Evolutionary conservation across 1,140 invertebrate genomes (phyloP), one percentile per base, ranked within the genome.

Genomic region (Microplitis mediator): DNA sequence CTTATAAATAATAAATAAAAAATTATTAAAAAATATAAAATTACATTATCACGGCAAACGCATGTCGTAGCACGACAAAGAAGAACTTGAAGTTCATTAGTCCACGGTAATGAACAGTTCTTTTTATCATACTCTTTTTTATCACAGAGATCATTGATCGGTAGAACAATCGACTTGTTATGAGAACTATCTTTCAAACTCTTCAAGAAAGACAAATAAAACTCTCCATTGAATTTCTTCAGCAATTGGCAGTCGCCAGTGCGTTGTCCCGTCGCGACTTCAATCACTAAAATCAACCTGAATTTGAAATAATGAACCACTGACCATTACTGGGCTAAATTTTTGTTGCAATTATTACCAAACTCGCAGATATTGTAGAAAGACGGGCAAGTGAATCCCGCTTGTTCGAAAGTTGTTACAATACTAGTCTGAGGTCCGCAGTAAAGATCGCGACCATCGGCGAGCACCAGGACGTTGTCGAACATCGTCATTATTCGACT

Each of bases 401-500:
- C 88, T 16, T 82, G 78, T 1, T 80, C 80, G 54, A 92, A 89
- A 0, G 81, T 82, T 0, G 78, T 74, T 4, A 91, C 78, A 73
- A 92, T 80, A n/a, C 89, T 85, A 2, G 77, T 79, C 35, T 88
- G 83, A 74, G 90, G 78, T 0, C 92, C 92, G 3, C 88, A 88
- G 76, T 91, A 93, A 0, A 91, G 79, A 1, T 88, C 88, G 61
- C 85, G 86, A 1, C 92, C 92, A 45, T 88, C 84, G 0, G 89
- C 85, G 4, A 93, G 71, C 0, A 93, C 82, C 35, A 92, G 78
- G 45, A 92, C 80, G 77, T 92, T 90, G 77, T 93, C 91, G 61
- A 92, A 92, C n/a, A 89, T 83, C 2, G 88, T 91, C 84, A 96
- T 95, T 31, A 97, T 88, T 64, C 91, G 91, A 14, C 95, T 95